A percentile compares a stretch with the other conserved stretches of the same genome.
Evolutionary conservation across 2,797 vertebrate species (phyloP).

Genomic region (Sphenodon punctatus): DNA sequence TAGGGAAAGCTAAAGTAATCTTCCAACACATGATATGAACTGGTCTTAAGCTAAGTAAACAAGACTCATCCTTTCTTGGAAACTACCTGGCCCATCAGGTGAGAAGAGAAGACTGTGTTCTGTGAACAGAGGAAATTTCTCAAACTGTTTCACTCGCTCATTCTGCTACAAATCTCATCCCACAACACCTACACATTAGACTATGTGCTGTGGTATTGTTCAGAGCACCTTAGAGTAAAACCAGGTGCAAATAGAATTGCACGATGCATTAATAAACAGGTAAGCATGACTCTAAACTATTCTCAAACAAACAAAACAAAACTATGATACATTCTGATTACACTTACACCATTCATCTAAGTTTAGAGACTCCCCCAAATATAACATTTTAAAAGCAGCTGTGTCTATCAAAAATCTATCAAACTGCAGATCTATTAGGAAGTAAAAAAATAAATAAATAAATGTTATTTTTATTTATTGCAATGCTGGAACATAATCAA

Average conservation of each 20-base stretch:
- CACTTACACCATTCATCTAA: not conserved
- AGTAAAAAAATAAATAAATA: conserved; percentile 34
- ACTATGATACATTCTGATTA: not conserved
- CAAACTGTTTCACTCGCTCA: conserved; percentile 24
- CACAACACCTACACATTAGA: not conserved
- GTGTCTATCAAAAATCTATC: not conserved
- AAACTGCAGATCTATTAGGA: conserved; percentile 33
- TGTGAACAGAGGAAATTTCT: conserved; percentile 3
- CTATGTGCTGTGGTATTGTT: not conserved
- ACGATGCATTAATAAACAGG: not conserved
- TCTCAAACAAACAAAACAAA: not conserved
- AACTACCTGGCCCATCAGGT: conserved; percentile 49
- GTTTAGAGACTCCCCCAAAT: conserved; percentile 2
- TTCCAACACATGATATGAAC: not conserved
- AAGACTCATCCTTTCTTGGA: conserved; percentile 17
- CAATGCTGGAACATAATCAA: not conserved
- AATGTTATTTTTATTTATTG: conserved; percentile 31
- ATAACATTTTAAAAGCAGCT: conserved; percentile 37
- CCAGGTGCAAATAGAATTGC: conserved; percentile 46
- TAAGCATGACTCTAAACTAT: not conserved
- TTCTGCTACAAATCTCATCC: conserved; percentile 20
- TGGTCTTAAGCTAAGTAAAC: conserved; percentile 4
- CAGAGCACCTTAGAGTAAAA: conserved; percentile 53
- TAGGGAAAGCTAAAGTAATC: not conserved
- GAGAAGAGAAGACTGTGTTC: conserved; percentile 35